These are phyloP conservation scores for Protomyctophum bolini DNA, from an alignment of 2,113 vertebrate genomes.

Conservation along the genomic window DNA sequence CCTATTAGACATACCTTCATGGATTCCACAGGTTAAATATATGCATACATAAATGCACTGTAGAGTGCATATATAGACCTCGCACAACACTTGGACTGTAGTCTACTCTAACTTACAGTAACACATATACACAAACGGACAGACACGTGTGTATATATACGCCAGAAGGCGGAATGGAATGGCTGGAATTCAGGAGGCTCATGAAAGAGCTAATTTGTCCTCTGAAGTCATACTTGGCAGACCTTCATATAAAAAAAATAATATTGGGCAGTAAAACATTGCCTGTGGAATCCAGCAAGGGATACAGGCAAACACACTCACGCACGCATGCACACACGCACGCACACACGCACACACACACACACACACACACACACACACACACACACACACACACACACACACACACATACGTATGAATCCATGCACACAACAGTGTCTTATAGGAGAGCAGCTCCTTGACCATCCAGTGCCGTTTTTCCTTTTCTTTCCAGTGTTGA, in stretches of 20 bases:
- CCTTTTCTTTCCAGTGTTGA: not conserved
- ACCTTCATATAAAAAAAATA: slow-evolving; percentile 7
- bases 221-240: not conserved
- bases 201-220: slow-evolving; percentile 37
- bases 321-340: not conserved
- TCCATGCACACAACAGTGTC: not conserved
- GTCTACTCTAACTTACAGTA: not conserved
- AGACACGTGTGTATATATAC: slow-evolving; percentile 31
- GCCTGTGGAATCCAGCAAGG: not conserved
- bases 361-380: not conserved
- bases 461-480: not conserved
- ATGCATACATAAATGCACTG: not conserved
- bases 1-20: slow-evolving; percentile 8
- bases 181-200: slow-evolving; percentile 4
- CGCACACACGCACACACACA: not conserved
- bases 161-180: not conserved
- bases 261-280: slow-evolving; percentile 11
- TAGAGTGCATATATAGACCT: no score
- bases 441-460: not conserved
- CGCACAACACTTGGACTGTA: slow-evolving; percentile 9
- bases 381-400: not conserved
- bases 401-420: not conserved
- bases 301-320: not conserved
- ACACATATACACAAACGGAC: slow-evolving; percentile 8
- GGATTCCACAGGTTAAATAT: slow-evolving; percentile 22